These are phyloP conservation scores for Campylomormyrus numenius DNA, from an alignment of 2,113 vertebrate species.

Conservation along the genomic window DNA sequence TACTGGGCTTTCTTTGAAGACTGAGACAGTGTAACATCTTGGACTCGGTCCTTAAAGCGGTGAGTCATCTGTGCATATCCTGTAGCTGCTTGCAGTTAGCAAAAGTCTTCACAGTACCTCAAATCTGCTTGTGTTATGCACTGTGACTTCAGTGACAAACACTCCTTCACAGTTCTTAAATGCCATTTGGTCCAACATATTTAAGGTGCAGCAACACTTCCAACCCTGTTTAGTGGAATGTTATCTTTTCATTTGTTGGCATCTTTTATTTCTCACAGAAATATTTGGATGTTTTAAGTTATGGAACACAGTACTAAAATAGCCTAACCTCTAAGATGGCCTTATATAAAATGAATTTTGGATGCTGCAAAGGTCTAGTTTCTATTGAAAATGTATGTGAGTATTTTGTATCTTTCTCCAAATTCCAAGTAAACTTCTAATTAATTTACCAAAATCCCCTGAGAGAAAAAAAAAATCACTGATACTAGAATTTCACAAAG, in stretches of 20 bases:
- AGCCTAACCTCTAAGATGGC: background rate
- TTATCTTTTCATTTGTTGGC: conserved; percentile 1
- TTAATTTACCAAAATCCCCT: background rate
- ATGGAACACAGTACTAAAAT: background rate
- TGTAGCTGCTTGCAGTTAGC: background rate
- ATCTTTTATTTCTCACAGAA: conserved; percentile 41
- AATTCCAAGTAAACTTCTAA: background rate
- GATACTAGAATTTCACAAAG: background rate
- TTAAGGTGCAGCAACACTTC: background rate
- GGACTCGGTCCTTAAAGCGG: background rate
- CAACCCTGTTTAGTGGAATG: background rate
- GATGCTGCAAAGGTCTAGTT: background rate
- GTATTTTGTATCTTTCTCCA: background rate
- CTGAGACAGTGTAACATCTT: background rate
- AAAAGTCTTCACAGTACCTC: background rate
- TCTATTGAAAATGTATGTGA: background rate
- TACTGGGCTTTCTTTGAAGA: background rate
- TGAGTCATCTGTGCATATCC: background rate
- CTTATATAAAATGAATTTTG: background rate
- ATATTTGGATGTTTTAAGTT: conserved; percentile 9
- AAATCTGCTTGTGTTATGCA: background rate
- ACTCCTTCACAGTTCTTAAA: background rate
- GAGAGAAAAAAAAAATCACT: background rate
- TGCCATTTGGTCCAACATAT: background rate
- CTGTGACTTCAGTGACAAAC: background rate